Evolutionary conservation across 1,140 invertebrate species (phyloP).

Genomic region (Argopecten irradians): DNA sequence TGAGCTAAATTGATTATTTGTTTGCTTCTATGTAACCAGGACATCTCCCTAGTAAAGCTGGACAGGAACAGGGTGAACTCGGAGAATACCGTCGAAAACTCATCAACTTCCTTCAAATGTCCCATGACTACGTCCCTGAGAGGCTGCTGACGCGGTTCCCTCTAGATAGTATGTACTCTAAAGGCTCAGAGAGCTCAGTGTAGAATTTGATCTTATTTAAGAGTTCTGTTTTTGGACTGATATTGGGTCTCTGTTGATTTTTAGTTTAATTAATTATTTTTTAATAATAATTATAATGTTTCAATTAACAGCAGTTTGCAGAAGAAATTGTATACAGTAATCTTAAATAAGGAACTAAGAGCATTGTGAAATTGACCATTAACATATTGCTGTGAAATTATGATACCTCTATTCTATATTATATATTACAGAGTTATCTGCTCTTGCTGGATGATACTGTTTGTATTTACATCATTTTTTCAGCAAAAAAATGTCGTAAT

Average conservation of each 20-base stretch:
- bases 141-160: constrained; percentile 89
- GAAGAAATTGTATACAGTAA: no score
- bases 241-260: neutral
- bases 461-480: neutral
- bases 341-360: no score
- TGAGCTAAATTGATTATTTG: neutral
- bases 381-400: no score
- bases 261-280: neutral
- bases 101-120: constrained; percentile 89
- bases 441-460: neutral
- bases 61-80: constrained; percentile 79
- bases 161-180: constrained; percentile 81
- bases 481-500: neutral
- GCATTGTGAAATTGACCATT: no score
- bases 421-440: neutral
- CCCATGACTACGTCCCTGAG: constrained; percentile 90
- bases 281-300: no score
- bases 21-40: constrained; percentile 60
- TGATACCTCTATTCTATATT: no score
- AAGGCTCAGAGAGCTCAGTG: no score
- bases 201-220: no score
- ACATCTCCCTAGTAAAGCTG: constrained; percentile 77
- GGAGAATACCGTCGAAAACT: constrained; percentile 86
- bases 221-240: no score
- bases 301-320: no score